Base-by-base conservation (phyloP, 2,888 invertebrate genomes). In the Eupelmus urozonus region DNA sequence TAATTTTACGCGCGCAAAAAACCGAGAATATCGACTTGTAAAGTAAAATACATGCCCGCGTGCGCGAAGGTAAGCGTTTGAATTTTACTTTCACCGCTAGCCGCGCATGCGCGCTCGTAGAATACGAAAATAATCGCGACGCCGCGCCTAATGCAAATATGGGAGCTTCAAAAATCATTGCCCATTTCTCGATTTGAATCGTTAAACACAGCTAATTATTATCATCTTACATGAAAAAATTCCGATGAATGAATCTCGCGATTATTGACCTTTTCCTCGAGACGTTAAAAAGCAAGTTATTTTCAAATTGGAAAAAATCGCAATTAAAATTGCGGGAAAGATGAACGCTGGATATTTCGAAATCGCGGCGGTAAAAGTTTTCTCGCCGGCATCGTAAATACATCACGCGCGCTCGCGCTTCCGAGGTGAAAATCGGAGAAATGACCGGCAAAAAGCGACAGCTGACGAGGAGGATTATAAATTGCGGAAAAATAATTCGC, bases 11-110 rank as follows among this genome's bases (percentile, higher is more conserved):
- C 34, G 7, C 0, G 29, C 42, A 51, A 51, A 51, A 63, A 62
- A 13, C 49, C 5, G n/a, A 11, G n/a, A 29, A n/a, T n/a, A n/a
- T n/a, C n/a, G n/a, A n/a, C n/a, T n/a, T n/a, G n/a, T n/a, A n/a
- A n/a, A 23, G 51, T 34, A 60, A 75, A 76, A 55, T 42, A 25
- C 11, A 9, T 11, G 16, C 18, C 34, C 18, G 27, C 18, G 9
- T 5, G 27, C 18, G 23, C 40, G 20, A 71, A 49, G 45, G 51
- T 70, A 71, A 76, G 29, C 71, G 71, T 71, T 45, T 3, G 18
- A 23, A 59, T 49, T 66, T 71, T 40, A 71, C 76, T 76, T 76
- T 76, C 76, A 65, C 70, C 63, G 23, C 20, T 70, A n/a, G n/a
- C n/a, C n/a, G 5, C 25, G 45, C 42, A 27, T 49, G 20, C 27